These are phyloP conservation scores for Dicrostonyx torquatus DNA, from an alignment of 2,797 vertebrate genomes.

Conservation along the genomic window DNA sequence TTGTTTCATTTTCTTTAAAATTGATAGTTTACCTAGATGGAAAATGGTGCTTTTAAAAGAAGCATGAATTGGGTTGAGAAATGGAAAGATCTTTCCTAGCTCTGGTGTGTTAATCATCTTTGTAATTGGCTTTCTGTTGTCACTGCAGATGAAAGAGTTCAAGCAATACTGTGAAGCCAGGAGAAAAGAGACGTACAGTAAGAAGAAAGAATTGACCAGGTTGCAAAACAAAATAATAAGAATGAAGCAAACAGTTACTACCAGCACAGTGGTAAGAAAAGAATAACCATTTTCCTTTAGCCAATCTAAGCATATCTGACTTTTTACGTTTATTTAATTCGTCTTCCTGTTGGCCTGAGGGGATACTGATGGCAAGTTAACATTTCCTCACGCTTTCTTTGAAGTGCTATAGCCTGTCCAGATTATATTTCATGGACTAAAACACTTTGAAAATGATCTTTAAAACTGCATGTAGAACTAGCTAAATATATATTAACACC, in stretches of 20 bases:
- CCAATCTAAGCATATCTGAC: no score
- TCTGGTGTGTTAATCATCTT: slow-evolving; percentile 13
- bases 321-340: slow-evolving; percentile 32
- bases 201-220: slow-evolving; percentile 72
- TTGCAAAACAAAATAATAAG: background rate
- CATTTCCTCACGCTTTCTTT: background rate
- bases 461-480: background rate
- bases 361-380: background rate
- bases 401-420: background rate
- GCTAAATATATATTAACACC: background rate
- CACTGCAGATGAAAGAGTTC: slow-evolving; percentile 58
- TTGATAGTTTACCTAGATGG: background rate
- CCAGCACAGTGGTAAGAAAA: slow-evolving; percentile 71
- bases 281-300: background rate
- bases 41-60: background rate
- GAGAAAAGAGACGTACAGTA: slow-evolving; percentile 37
- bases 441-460: slow-evolving; percentile 17
- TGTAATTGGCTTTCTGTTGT: slow-evolving; percentile 65
- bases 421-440: background rate
- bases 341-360: background rate
- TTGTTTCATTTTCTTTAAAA: background rate
- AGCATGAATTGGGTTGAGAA: slow-evolving; percentile 9
- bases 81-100: background rate
- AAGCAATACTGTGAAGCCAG: background rate
- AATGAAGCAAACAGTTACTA: slow-evolving; percentile 56